Evolutionary conservation across 2,888 invertebrate genomes (phyloP).

Genomic region (Choreutis nemorana): DNA sequence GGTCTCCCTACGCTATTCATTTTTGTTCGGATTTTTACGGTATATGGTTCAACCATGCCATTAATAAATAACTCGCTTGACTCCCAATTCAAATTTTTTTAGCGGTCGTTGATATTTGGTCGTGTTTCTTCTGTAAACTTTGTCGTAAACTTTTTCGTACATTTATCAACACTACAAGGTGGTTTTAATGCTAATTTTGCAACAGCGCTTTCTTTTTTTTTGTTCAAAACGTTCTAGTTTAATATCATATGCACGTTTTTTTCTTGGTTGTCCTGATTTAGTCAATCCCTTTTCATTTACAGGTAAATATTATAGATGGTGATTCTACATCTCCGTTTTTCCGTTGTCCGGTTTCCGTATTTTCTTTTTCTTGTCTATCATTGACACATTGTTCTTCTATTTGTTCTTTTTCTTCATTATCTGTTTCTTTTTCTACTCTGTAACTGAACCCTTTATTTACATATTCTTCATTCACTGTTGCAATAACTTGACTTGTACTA

Average conservation of each 20-base stretch:
- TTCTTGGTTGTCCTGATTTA: conserved; percentile 2
- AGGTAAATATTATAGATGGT: conserved; percentile 2
- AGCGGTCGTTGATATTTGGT: no score
- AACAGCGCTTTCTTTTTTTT: no score
- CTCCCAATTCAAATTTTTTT: no score
- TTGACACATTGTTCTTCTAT: background rate
- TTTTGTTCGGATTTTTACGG: no score
- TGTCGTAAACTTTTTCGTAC: no score
- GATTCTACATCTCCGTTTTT: conserved; percentile 1
- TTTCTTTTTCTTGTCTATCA: conserved; percentile 1
- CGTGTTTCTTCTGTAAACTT: no score
- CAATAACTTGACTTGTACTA: conserved; percentile 1
- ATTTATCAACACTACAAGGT: no score
- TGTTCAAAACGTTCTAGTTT: conserved; percentile 2
- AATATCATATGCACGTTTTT: conserved; percentile 3
- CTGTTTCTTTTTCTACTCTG: conserved; percentile 1
- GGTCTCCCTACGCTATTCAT: no score
- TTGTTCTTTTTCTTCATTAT: conserved; percentile 1
- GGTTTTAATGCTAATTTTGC: no score
- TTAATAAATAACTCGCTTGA: no score
- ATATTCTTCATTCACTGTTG: background rate
- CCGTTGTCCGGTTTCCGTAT: conserved; percentile 1
- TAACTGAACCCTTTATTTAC: background rate
- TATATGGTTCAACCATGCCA: no score
- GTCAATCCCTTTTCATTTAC: conserved; percentile 2